A percentile compares a stretch with the other conserved stretches of the same genome.
These are phyloP conservation scores for Megalops cyprinoides DNA, from an alignment of 2,797 vertebrate genomes.

Conservation along the genomic window DNA sequence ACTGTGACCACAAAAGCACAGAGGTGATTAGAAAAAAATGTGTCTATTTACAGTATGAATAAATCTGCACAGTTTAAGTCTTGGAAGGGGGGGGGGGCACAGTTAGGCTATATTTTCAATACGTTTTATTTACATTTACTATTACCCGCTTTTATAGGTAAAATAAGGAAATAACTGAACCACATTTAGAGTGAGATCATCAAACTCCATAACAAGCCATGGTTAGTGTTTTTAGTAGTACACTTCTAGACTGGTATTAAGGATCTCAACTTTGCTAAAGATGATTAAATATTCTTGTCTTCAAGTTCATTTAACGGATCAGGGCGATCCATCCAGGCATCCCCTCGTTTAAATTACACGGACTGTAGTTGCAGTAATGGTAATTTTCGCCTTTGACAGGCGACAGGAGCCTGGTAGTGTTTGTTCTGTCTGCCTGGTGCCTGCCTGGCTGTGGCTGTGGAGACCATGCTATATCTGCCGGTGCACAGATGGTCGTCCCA, in stretches of 20 bases:
- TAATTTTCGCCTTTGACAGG: constrained; percentile 4
- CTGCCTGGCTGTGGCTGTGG: not conserved
- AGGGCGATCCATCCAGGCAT: not conserved
- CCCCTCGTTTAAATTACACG: not conserved
- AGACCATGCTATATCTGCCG: constrained; percentile 58
- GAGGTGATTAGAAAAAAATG: too few relatives aligned
- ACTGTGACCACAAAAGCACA: too few relatives aligned
- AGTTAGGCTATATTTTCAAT: too few relatives aligned
- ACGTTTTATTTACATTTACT: too few relatives aligned
- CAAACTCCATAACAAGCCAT: not conserved
- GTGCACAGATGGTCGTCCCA: constrained; percentile 71
- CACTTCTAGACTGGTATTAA: not conserved
- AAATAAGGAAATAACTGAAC: too few relatives aligned
- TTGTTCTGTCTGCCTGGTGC: constrained; percentile 12
- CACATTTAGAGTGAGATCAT: not conserved
- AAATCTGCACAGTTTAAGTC: not conserved
- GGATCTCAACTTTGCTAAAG: not conserved
- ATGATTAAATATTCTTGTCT: not conserved
- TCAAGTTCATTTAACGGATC: not conserved
- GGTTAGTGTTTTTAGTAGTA: not conserved
- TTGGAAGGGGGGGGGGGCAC: too few relatives aligned
- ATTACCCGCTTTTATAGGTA: not conserved
- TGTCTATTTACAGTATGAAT: not conserved
- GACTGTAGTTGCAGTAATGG: not conserved
- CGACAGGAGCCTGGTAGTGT: constrained; percentile 10